Base-by-base conservation (phyloP, 1,140 invertebrate genomes). In the Drosophila eugracilis region DNA sequence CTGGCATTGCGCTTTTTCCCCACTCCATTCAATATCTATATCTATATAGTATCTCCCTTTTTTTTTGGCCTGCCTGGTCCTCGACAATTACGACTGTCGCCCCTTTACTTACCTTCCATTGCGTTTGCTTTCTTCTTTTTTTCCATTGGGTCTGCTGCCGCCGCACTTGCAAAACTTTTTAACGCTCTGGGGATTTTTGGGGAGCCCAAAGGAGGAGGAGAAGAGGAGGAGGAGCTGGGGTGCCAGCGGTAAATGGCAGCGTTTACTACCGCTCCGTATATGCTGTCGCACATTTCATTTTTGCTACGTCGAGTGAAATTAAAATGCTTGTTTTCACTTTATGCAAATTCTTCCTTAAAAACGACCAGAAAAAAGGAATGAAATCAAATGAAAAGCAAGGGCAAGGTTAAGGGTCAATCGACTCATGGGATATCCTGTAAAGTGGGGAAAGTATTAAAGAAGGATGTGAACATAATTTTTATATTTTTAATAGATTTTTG, bases 261-360 rank as follows among this genome's bases (percentile, higher is more conserved):
- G 77, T 85, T 85, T 85, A 85, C 80, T 86, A 86, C 83, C 73
- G 57, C 60, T 52, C 55, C 73, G 74, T 75, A 75, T 81, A 70
- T 88, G 78, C 73, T 65, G 71, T 81, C 74, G 81, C 78, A 78
- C 78, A 66, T 71, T 86, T 86, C 77, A 88, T 77, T 88, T 85
- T 85, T 81, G 75, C 83, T 88, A 65, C 75, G 83, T 71, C 83
- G 83, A 89, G 83, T 72, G 54, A 88, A 88, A 88, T 88, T 88
- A 88, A 88, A 88, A 88, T 88, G 83, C 83, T 88, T 88, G 83
- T 88, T 88, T 88, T 88, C 83, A 88, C 83, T 88, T 88, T 88
- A 88, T 88, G 83, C 78, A 88, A 88, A 88, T 88, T 88, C 79
- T 47, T 62, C 36, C 77, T 62, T 71, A 78, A 79, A 81, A 75